These are phyloP conservation scores for Cuculus canorus DNA, from an alignment of 2,797 vertebrate genomes.

Conservation along the genomic window DNA sequence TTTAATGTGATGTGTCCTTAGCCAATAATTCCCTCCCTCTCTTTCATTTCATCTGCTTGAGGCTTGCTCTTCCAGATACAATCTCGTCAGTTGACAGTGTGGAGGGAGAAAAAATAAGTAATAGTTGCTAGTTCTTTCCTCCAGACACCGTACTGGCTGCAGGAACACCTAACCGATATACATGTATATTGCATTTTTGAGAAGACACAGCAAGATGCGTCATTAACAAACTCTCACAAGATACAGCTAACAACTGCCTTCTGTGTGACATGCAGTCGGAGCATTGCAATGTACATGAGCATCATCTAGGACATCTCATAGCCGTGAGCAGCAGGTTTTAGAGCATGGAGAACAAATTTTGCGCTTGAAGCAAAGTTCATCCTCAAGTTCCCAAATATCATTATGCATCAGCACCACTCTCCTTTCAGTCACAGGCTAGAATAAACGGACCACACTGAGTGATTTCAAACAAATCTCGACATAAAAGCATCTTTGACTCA, in stretches of 20 bases:
- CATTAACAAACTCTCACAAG: not conserved
- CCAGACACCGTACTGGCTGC: not conserved
- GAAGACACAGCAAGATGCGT: not conserved
- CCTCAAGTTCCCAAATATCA: not conserved
- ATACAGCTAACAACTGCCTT: not conserved
- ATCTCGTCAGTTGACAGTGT: not conserved
- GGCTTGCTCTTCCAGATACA: not conserved
- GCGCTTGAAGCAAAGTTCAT: not conserved
- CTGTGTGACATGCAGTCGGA: not conserved
- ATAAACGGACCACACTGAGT: slow-evolving; percentile 23
- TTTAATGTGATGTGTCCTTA: not conserved
- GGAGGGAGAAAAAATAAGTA: not conserved
- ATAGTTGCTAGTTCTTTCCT: not conserved
- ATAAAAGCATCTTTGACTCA: slow-evolving; percentile 47
- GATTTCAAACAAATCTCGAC: slow-evolving; percentile 27
- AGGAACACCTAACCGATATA: not conserved
- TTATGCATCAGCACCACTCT: not conserved
- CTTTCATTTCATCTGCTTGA: not conserved
- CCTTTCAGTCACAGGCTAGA: not conserved
- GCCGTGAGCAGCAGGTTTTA: not conserved
- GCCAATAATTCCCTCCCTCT: not conserved
- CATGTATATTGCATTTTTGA: not conserved
- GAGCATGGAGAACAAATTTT: not conserved
- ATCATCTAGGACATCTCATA: not conserved
- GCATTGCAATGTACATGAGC: not conserved